phyloP scores from a whole-genome alignment of 2,888 invertebrate species.

The Torymus texanus region DNA sequence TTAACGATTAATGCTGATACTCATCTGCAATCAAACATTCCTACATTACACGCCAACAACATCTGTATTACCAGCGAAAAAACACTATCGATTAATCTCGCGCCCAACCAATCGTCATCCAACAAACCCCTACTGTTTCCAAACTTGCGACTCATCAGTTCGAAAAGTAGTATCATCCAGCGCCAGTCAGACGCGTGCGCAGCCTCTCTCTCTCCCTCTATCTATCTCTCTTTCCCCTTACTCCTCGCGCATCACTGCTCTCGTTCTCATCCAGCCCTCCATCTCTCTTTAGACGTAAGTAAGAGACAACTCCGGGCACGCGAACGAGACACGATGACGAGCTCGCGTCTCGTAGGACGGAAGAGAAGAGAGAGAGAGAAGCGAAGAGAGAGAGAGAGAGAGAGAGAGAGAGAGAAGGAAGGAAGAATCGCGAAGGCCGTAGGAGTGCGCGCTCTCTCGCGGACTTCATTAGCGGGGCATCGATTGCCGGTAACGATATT shows the following conservation, averaged over 20 bases:
- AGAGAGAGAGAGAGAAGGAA: background rate
- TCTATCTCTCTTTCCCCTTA: background rate
- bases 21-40: no score
- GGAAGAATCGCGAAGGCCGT: background rate
- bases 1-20: no score
- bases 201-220: slow-evolving; percentile 7
- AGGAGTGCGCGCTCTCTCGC: slow-evolving; percentile 45
- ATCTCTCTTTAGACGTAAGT: background rate
- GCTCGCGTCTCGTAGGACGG: background rate
- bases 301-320: slow-evolving; percentile 10
- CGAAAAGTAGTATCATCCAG: slow-evolving; percentile 45
- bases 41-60: no score
- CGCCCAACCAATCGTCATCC: no score
- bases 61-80: no score
- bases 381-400: slow-evolving; percentile 34
- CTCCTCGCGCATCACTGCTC: background rate
- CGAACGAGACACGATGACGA: slow-evolving; percentile 42
- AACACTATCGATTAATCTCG: no score
- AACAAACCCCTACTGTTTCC: no score
- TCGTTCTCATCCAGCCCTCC: background rate
- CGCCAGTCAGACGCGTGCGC: slow-evolving; percentile 41
- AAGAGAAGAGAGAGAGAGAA: slow-evolving; percentile 37
- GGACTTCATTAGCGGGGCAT: slow-evolving; percentile 57
- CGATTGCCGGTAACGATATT: slow-evolving; percentile 52
- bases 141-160: slow-evolving; percentile 2